Conservation (phyloP, 2,797 vertebrate species). For the Hybognathus amarus region DNA sequence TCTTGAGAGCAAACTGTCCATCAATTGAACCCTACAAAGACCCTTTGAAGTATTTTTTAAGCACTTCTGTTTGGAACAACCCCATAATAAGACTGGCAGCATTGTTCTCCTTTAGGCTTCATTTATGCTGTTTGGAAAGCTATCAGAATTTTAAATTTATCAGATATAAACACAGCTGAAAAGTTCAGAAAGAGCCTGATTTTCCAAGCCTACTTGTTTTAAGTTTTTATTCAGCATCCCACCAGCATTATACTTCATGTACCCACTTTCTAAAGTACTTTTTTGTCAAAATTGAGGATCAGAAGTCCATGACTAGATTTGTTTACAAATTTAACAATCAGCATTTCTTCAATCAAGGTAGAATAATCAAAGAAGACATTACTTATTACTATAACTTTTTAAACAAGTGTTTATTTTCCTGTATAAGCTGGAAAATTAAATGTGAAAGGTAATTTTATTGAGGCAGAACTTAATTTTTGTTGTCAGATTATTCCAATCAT, state of each 20-base stretch:
- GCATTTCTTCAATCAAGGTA: not conserved
- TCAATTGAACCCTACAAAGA: not conserved
- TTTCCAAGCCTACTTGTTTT: not conserved
- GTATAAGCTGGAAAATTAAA: constrained; percentile 59
- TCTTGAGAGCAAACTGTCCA: constrained; percentile 20
- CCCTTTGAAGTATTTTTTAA: not conserved
- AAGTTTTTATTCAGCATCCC: not conserved
- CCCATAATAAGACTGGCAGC: not conserved
- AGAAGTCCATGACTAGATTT: constrained; percentile 1
- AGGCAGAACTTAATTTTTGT: constrained; percentile 16
- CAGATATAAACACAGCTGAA: not conserved
- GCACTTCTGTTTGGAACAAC: not conserved
- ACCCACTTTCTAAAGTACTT: not conserved
- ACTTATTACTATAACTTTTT: not conserved
- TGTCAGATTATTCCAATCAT: not conserved
- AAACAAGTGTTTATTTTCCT: constrained; percentile 63
- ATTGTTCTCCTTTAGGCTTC: not conserved
- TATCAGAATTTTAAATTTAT: not conserved
- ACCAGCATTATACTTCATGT: not conserved
- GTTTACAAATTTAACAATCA: constrained; percentile 4
- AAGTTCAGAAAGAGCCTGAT: not conserved
- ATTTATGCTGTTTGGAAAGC: constrained; percentile 1
- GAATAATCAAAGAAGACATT: constrained; percentile 8
- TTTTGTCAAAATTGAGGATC: not conserved
- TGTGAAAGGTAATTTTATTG: constrained; percentile 56